Conservation (phyloP, 2,888 invertebrate genomes). For the Amphimallon solstitiale region DNA sequence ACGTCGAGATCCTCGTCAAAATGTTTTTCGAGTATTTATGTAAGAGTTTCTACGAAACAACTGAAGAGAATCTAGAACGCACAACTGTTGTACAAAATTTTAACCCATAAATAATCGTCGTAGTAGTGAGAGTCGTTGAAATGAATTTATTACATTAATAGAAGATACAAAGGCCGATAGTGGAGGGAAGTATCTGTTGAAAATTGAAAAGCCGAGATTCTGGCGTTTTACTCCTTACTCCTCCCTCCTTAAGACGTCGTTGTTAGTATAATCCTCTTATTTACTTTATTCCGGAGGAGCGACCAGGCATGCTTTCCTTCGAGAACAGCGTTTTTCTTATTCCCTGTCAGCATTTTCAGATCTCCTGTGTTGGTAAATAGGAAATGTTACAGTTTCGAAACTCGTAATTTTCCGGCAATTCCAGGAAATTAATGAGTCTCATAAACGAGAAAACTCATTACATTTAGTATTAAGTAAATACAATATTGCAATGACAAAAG, state of each 20-base stretch:
- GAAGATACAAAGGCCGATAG: background rate
- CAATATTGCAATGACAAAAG: too few relatives aligned
- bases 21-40: constrained; percentile 23
- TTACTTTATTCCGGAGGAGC: constrained; percentile 3
- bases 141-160: constrained; percentile 17
- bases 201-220: constrained; percentile 11
- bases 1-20: constrained; percentile 20
- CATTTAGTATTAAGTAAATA: too few relatives aligned
- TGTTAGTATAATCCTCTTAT: constrained; percentile 18
- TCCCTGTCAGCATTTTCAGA: constrained; percentile 1
- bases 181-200: background rate
- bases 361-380: too few relatives aligned
- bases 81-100: background rate
- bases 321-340: background rate
- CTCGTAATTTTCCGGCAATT: too few relatives aligned
- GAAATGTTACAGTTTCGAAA: too few relatives aligned
- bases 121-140: background rate
- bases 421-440: too few relatives aligned
- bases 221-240: constrained; percentile 3
- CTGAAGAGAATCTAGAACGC: background rate
- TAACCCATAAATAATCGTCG: background rate
- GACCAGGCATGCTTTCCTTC: background rate
- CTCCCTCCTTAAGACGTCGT: background rate
- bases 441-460: too few relatives aligned
- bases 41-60: background rate